A percentile compares a stretch with the other conserved stretches of the same genome.
These are phyloP conservation scores for Gortyna flavago DNA, from an alignment of 2,888 invertebrate species.

Conservation along the genomic window DNA sequence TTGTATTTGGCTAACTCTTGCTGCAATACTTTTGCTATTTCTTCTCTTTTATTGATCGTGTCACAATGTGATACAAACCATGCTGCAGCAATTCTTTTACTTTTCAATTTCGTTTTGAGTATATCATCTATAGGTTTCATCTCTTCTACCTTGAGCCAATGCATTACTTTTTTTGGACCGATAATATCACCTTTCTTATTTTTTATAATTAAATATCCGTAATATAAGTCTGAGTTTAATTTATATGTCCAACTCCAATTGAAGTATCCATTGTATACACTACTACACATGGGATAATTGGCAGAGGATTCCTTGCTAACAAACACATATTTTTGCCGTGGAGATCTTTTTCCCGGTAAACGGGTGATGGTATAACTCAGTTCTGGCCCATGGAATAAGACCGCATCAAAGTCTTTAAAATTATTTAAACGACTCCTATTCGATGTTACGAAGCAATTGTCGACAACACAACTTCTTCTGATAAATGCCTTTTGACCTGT, in stretches of 20 bases:
- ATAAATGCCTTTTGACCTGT: constrained; percentile 22
- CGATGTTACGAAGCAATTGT: constrained; percentile 39
- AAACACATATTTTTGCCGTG: constrained; percentile 44
- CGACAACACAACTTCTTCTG: constrained; percentile 11
- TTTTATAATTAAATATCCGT: constrained; percentile 72
- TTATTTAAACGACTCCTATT: constrained; percentile 18
- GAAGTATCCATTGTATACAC: constrained; percentile 70
- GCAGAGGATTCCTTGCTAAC: constrained; percentile 73
- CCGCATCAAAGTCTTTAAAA: constrained; percentile 30
- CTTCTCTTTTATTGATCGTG: constrained; percentile 65
- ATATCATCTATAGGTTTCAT: constrained; percentile 70
- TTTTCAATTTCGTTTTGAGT: constrained; percentile 67
- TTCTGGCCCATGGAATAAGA: constrained; percentile 38
- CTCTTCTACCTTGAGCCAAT: constrained; percentile 69
- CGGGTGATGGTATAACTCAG: background rate
- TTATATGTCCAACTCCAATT: constrained; percentile 80
- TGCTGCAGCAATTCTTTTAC: constrained; percentile 75
- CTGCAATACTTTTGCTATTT: constrained; percentile 65
- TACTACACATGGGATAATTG: constrained; percentile 69
- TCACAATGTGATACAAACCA: constrained; percentile 79
- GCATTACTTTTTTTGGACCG: constrained; percentile 72
- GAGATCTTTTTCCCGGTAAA: constrained; percentile 23
- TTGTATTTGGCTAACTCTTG: constrained; percentile 66
- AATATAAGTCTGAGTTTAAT: constrained; percentile 72
- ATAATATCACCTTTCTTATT: constrained; percentile 66